A percentile compares a stretch with the other conserved stretches of the same genome.
Conservation (phyloP, 2,888 invertebrate genomes). For the Tinea pellionella region DNA sequence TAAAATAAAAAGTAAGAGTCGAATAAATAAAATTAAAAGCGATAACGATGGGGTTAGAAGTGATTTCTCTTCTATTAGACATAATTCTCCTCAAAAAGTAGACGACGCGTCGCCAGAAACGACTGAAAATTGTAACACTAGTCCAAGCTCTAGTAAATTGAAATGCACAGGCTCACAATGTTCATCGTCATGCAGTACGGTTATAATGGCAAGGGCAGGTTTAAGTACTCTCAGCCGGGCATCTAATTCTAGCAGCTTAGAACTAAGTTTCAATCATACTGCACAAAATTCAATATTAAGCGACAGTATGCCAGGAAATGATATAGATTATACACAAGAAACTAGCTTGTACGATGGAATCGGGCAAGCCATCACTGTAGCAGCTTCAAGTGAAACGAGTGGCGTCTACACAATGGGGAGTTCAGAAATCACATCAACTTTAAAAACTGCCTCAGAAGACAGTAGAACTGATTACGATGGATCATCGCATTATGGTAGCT, state of each 20-base stretch:
- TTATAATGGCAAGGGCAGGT: slow-evolving; percentile 75
- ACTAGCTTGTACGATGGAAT: slow-evolving; percentile 68
- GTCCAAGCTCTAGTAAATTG: slow-evolving; percentile 67
- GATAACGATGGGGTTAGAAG: slow-evolving; percentile 28
- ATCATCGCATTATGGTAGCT: slow-evolving; percentile 69
- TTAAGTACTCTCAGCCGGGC: slow-evolving; percentile 69
- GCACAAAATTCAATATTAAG: slow-evolving; percentile 86
- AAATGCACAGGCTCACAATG: slow-evolving; percentile 84
- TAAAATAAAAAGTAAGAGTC: slow-evolving; percentile 37
- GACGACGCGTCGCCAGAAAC: slow-evolving; percentile 44
- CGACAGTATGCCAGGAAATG: slow-evolving; percentile 76
- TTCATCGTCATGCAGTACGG: slow-evolving; percentile 88
- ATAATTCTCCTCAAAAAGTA: slow-evolving; percentile 35
- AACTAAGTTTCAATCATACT: slow-evolving; percentile 87
- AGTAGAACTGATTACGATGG: slow-evolving; percentile 57
- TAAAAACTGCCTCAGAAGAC: slow-evolving; percentile 61
- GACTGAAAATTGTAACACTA: slow-evolving; percentile 64
- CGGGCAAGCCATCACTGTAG: slow-evolving; percentile 67
- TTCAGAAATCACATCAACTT: slow-evolving; percentile 71
- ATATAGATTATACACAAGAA: slow-evolving; percentile 71
- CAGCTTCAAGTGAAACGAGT: slow-evolving; percentile 84
- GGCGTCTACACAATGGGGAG: slow-evolving; percentile 87
- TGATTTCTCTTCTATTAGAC: neutral
- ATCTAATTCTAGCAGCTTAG: slow-evolving; percentile 84
- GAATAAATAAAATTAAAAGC: slow-evolving; percentile 39